Conservation (phyloP, 2,797 vertebrate genomes). For the Avahi laniger region DNA sequence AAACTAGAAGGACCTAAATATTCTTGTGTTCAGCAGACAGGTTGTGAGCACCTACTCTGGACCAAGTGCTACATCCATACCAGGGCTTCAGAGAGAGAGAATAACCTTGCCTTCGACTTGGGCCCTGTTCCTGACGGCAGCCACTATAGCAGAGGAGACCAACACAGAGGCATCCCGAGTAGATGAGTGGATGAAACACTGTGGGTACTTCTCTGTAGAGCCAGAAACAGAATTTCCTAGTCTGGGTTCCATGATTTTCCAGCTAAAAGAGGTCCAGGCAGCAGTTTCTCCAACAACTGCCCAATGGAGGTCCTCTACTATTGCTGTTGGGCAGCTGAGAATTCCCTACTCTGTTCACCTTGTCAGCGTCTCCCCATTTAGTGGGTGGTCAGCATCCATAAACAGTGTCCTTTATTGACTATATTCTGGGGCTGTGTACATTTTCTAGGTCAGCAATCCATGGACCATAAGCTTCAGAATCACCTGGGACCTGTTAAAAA, state of each 20-base stretch:
- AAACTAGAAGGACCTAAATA: not conserved
- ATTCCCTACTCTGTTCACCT: not conserved
- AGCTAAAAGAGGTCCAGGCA: not conserved
- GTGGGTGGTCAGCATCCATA: not conserved
- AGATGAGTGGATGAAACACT: not conserved
- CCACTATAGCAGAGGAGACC: rapidly evolving
- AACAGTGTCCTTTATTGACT: not conserved
- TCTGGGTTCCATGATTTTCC: not conserved
- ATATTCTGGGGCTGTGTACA: not conserved
- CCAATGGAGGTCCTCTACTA: rapidly evolving
- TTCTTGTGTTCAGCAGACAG: not conserved
- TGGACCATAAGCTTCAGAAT: not conserved
- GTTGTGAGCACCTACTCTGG: not conserved
- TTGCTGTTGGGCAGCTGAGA: not conserved
- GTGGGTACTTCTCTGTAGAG: not conserved
- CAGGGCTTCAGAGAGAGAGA: not conserved
- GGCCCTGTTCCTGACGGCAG: not conserved
- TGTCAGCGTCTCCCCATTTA: not conserved
- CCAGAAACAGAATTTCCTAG: not conserved
- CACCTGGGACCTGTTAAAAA: not conserved
- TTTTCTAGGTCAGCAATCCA: not conserved
- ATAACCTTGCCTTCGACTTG: not conserved
- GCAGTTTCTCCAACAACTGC: not conserved
- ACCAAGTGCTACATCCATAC: too few relatives aligned
- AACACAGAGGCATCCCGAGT: not conserved